Base-by-base conservation (phyloP, 2,113 vertebrate species). In the Anser cygnoides region DNA sequence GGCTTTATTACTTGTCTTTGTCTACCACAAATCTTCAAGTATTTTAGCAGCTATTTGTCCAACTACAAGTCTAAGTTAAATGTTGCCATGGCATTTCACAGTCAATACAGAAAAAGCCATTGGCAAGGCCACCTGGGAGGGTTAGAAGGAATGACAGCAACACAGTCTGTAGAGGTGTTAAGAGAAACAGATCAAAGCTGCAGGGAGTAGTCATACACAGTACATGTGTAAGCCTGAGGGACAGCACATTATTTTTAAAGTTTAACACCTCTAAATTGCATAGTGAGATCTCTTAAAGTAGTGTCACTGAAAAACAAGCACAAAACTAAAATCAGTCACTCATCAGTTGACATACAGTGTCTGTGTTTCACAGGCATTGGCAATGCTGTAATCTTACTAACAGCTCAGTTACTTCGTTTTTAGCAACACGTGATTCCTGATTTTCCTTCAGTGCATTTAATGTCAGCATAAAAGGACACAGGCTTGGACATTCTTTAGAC, bases 171-270 rank as follows among this genome's bases (percentile, higher is more conserved):
- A 50, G 85, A 88, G 25, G 17, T 77, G 86, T 73, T 63, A 91
- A 61, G 72, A 96, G 72, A 93, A 83, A 94, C 79, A 94, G 77
- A 83, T 44, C 54, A 68, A 93, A 94, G 59, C 78, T 93, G 63
- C 41, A 54, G 39, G 23, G 55, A 74, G 17, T 41, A 52, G 15
- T 26, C 37, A 7, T 23, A 25, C n/a, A 49, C 74, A 89, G 26
- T 39, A 31, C 21, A 18, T 10, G 20, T 77, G 35, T 61, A 54
- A 83, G 78, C 22, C 25, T 57, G 13, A 20, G 19, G 49, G 29
- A 52, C 1, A 1, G 18, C 61, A 72, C 2, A 0, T 50, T 86
- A 43, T 63, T 75, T 88, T 78, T n/a, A 37, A 77, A 75, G 49
- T 61, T 9, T 84, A 82, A 50, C 57, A 43, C 16, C 31, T 75